These are phyloP conservation scores for Myoxocephalus aenaeus DNA, from an alignment of 2,797 vertebrate genomes.

Conservation along the genomic window DNA sequence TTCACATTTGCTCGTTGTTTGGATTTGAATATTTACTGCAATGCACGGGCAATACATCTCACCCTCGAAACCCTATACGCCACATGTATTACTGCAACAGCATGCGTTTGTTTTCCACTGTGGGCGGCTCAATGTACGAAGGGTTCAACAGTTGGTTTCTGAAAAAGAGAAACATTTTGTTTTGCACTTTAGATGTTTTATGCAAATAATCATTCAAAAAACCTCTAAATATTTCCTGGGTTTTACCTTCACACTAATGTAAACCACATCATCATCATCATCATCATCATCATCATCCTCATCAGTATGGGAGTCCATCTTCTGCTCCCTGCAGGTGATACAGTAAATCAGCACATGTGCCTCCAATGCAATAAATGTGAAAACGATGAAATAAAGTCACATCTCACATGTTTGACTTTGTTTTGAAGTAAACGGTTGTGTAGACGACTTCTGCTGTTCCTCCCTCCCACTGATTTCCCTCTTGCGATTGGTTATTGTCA, in stretches of 20 bases:
- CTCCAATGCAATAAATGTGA: constrained; percentile 1
- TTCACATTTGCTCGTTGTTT: not conserved
- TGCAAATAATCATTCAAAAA: not conserved
- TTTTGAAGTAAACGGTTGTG: constrained; percentile 21
- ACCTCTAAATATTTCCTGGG: not conserved
- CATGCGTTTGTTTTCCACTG: not conserved
- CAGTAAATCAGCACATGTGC: constrained; percentile 5
- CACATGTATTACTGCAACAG: not conserved
- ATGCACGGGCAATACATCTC: not conserved
- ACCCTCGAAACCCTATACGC: not conserved
- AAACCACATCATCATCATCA: constrained; percentile 25
- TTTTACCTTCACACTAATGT: constrained; percentile 55
- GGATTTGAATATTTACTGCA: not conserved
- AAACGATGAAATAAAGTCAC: not conserved
- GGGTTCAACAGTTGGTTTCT: not conserved
- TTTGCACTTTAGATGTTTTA: not conserved
- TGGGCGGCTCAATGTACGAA: not conserved
- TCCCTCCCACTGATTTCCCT: not conserved
- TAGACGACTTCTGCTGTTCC: not conserved
- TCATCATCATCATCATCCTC: not conserved
- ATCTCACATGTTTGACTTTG: constrained; percentile 27
- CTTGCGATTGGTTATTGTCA: constrained; percentile 9
- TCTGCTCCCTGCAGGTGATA: constrained; percentile 37
- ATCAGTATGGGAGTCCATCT: constrained; percentile 11
- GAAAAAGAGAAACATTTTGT: constrained; percentile 14